Percentiles rank a stretch among this genome's conserved stretches.
phyloP scores from a whole-genome alignment of 2,888 invertebrate species.

The Metalampra italica region DNA sequence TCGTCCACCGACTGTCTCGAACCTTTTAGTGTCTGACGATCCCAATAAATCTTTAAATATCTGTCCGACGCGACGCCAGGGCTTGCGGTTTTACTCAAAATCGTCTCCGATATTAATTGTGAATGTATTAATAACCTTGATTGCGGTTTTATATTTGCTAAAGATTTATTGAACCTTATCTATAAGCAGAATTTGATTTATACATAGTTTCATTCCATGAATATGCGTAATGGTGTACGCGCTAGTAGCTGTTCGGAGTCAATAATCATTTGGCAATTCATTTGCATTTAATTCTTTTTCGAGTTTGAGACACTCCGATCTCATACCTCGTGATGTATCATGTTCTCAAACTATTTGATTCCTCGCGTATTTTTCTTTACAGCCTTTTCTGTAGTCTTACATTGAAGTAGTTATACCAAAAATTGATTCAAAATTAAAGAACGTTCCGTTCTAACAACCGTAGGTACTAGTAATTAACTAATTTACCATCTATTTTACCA shows the following conservation, averaged over 20 bases:
- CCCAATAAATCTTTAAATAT: slow-evolving; percentile 70
- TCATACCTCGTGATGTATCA: neutral
- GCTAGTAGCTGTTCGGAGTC: neutral
- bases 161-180: neutral
- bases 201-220: slow-evolving; percentile 5
- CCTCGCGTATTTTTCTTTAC: too few relatives aligned
- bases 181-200: slow-evolving; percentile 4
- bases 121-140: slow-evolving; percentile 48
- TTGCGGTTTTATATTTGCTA: slow-evolving; percentile 24
- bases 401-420: neutral
- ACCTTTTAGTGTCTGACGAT: slow-evolving; percentile 68
- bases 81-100: slow-evolving; percentile 26
- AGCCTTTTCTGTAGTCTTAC: neutral
- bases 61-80: slow-evolving; percentile 39
- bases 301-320: neutral
- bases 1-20: slow-evolving; percentile 52
- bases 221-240: neutral
- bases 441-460: too few relatives aligned
- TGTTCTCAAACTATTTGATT: too few relatives aligned
- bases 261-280: neutral
- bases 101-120: slow-evolving; percentile 54
- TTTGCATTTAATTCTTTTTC: neutral
- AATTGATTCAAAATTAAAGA: slow-evolving; percentile 7
- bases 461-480: slow-evolving; percentile 12
- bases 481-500: slow-evolving; percentile 23